These are phyloP conservation scores for Benitochromis conjunctus DNA, from an alignment of 2,113 vertebrate species.

Conservation along the genomic window DNA sequence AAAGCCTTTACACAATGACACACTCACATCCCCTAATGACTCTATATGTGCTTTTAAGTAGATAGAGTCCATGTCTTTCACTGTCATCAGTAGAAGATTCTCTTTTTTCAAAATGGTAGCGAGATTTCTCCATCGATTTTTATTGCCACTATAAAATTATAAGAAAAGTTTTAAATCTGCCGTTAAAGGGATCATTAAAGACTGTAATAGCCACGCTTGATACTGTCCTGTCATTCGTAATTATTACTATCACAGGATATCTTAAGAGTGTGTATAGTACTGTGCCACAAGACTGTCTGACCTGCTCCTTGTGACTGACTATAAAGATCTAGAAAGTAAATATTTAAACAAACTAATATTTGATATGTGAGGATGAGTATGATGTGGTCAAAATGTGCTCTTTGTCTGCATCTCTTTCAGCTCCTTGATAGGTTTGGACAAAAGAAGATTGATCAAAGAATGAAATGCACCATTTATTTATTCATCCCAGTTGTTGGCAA, in stretches of 20 bases:
- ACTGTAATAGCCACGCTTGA: slow-evolving; percentile 46
- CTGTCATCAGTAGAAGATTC: neutral
- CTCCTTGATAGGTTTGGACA: neutral
- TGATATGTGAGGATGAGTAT: neutral
- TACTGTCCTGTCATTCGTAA: slow-evolving; percentile 27
- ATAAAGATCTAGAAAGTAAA: neutral
- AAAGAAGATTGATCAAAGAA: slow-evolving; percentile 1
- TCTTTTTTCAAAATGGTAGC: slow-evolving; percentile 18
- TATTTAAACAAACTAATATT: neutral
- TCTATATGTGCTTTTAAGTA: slow-evolving; percentile 44
- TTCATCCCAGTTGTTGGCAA: neutral
- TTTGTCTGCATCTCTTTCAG: neutral
- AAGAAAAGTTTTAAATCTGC: slow-evolving; percentile 58
- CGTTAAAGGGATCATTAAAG: slow-evolving; percentile 63
- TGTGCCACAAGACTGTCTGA: neutral
- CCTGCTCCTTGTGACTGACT: neutral
- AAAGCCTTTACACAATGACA: slow-evolving; percentile 12
- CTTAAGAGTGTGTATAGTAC: neutral
- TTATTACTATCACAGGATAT: neutral
- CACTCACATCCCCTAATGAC: slow-evolving; percentile 36
- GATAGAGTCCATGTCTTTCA: neutral
- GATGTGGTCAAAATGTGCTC: neutral
- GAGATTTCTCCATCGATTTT: slow-evolving; percentile 46
- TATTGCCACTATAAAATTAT: slow-evolving; percentile 58
- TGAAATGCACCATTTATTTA: neutral